phyloP scores from a whole-genome alignment of 2,113 vertebrate species.

The Brevimyrus niger region DNA sequence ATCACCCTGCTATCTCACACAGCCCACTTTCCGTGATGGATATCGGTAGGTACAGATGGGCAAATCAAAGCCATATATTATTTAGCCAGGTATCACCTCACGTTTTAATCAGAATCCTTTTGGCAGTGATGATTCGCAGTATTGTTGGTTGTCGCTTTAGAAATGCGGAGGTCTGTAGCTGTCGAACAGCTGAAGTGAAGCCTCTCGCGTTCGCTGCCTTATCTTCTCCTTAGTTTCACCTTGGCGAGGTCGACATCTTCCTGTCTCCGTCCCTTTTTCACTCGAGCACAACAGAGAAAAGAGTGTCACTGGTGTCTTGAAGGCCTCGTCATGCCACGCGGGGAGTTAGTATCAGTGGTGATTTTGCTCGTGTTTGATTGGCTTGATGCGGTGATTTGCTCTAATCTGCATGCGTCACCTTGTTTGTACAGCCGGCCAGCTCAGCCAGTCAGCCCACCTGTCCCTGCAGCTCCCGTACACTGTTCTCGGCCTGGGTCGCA shows the following conservation, averaged over 20 bases:
- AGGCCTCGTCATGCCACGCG: not conserved
- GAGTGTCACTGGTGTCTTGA: not conserved
- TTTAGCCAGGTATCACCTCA: not conserved
- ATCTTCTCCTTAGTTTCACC: not conserved
- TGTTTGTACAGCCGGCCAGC: conserved; percentile 73
- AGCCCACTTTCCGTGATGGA: not conserved
- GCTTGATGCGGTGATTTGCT: not conserved
- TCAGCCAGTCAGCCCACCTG: conserved; percentile 91
- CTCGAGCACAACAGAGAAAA: not conserved
- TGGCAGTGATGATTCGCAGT: not conserved
- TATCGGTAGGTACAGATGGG: not conserved
- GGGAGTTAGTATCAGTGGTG: not conserved
- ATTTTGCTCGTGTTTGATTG: not conserved
- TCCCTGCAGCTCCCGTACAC: conserved; percentile 93
- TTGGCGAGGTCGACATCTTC: not conserved
- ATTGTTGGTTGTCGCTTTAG: not conserved
- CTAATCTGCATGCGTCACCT: conserved; percentile 7
- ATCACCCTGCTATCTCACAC: not conserved
- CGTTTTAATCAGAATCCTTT: not conserved
- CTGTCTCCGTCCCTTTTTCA: not conserved
- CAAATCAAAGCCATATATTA: not conserved
- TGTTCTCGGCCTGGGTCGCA: conserved; percentile 86
- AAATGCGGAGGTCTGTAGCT: not conserved
- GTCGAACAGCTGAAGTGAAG: too few relatives aligned
- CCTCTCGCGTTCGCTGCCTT: not conserved